Base-by-base conservation (phyloP, 2,113 vertebrate genomes). In the Gavialis gangeticus region DNA sequence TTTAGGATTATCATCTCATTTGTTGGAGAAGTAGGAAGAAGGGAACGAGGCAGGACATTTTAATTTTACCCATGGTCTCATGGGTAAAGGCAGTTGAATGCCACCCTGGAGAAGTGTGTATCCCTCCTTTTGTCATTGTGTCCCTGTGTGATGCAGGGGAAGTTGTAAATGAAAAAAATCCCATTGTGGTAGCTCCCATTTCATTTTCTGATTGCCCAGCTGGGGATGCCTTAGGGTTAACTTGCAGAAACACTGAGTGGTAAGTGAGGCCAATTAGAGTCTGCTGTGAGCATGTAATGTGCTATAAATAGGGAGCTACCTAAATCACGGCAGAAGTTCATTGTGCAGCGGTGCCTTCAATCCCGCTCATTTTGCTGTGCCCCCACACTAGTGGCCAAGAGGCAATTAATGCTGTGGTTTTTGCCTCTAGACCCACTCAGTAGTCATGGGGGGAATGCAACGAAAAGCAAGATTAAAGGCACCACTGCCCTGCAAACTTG, bases 1-100 rank as follows among this genome's bases (percentile, higher is more conserved):
- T 0, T 0, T 79, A 75, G 46, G 46, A 46, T 46, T 46, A 9
- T 46, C 9, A 46, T 46, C 46, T 46, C 46, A 75, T 2, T 57
- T 15, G 11, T 2, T 67, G 78, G 22, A 71, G 67, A 12, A 82
- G 3, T 46, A 10, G 21, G 75, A 69, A 18, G 14, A 75, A 75
- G 25, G 56, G 12, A 4, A 25, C 25, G 37, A 57, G 46, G 46
- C 8, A 46, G 46, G 7, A 46, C 46, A 7, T 46, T 46, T 46
- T 46, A 46, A 46, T 46, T 46, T 46, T 46, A 9, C 46, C 46
- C 46, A 6, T 0, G 5, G 3, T 82, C 25, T 9, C 63, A 16
- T 22, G 56, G 55, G 8, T 79, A 4, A 69, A 27, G 46, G 46
- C 46, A 46, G 46, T 46, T 46, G 46, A 46, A 46, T 46, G 57